Base-by-base conservation (phyloP, 2,888 invertebrate species). In the Pristionchus entomophagus region DNA sequence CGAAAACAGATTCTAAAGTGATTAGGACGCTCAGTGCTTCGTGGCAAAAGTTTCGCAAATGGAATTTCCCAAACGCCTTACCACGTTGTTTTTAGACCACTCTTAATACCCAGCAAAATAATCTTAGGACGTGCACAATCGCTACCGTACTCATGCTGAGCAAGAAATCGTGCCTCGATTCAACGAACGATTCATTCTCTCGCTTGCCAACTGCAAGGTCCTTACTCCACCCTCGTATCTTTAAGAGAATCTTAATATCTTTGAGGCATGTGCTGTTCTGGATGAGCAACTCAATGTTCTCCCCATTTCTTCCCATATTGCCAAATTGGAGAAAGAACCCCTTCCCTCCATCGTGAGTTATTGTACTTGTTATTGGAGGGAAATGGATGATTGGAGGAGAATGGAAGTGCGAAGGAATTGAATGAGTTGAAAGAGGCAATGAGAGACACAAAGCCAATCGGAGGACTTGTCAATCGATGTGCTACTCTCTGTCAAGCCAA, bases 91-190 rank as follows among this genome's bases (percentile, higher is more conserved):
- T 41, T 10, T 80, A 5, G 22, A 56, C 84, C n/a, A n/a, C n/a
- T n/a, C 22, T 65, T 26, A 29, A 22, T n/a, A n/a, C n/a, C n/a
- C n/a, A n/a, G n/a, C n/a, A 10, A 53, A 17, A 35, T 32, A 62
- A 5, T 8, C 32, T 32, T 26, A 95, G 95, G 99, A 99, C 95
- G 98, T 99, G 0, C 99, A 99, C 95, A 96, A 97, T 89, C 95
- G 97, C 90, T 97, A 97, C 94, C 95, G 98, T 90, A 99, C 99
- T 0, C 98, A 99, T 95, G 96, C 97, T 0, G 97, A 98, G 94
- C 96, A 96, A 93, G 96, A 97, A 92, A 96, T 99, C 26, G 96
- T 97, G 22, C 97, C 97, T 87, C 95, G 99, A 86, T 99, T 99
- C 94, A 99, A 99, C 94, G 99, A 99, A 94, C 95, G 99, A 88